Evolutionary conservation across 2,797 vertebrate species (phyloP), one percentile per base, ranked within the genome.

Genomic region (Xerus rutilus): DNA sequence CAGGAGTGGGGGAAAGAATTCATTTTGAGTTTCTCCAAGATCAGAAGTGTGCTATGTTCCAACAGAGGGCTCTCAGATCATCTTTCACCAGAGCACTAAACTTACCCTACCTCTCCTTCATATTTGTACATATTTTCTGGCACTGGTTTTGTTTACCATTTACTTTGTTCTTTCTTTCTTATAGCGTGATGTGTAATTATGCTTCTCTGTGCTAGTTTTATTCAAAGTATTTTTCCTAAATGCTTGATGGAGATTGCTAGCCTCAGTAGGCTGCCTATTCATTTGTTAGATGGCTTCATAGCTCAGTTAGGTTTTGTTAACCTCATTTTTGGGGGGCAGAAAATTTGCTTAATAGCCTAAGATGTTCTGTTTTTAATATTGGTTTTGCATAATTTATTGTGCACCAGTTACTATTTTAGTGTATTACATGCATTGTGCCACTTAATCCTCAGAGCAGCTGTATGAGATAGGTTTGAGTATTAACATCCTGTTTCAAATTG

Each of bases 401-500:
- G 4, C 6, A 2, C 23, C 43, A 49, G n/a, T 52, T 89, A 65
- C 30, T 77, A 45, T 79, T 35, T 18, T 77, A 85, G 62, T 82
- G 7, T 20, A 65, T 95, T 92, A 59, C 5, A 85, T 49, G 62
- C 3, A 78, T 78, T 65, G 90, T 89, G 20, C 82, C 45, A 74
- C 39, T 86, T 84, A 90, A 73, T 81, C 47, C 9, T 95, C 14
- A 39, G 3, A 92, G 57, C 17, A 94, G 45, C 21, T 3, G 21
- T 52, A 23, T 93, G 47, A 85, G 12, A 73, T 86, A 77, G 32
- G 43, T 69, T 94, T 14, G 30, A 20, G 93, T 79, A 77, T 73
- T 95, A 88, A 81, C 57, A 93, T 73, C 5, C 17, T 69, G n/a
- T 78, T 96, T 94, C 67, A 54, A 65, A 76, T 92, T 65, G 91